A percentile compares a stretch with the other conserved stretches of the same genome.
Evolutionary conservation across 2,797 vertebrate genomes (phyloP).

Genomic region (Petrocephalus sullivani): DNA sequence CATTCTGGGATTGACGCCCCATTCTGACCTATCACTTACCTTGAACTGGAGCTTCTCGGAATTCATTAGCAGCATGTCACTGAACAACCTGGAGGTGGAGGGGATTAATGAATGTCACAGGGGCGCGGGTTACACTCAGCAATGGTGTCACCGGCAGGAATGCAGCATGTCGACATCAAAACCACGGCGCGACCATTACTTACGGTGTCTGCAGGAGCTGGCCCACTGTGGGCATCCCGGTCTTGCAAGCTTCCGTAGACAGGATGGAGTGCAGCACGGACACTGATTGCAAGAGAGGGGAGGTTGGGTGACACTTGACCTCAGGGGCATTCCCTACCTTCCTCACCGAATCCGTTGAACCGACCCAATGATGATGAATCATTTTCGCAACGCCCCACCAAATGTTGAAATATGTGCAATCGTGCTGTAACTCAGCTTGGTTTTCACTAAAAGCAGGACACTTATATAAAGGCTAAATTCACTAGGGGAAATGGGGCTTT

Average conservation of each 20-base stretch:
- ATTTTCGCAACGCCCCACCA: not conserved
- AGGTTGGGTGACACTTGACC: not conserved
- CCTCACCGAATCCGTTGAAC: not conserved
- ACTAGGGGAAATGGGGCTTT: not conserved
- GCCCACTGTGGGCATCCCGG: slow-evolving; percentile 78
- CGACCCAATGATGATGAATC: not conserved
- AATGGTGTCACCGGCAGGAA: not conserved
- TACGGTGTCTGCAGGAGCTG: slow-evolving; percentile 88
- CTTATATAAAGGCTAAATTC: not conserved
- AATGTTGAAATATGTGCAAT: not conserved
- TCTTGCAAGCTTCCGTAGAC: slow-evolving; percentile 89
- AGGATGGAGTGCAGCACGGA: slow-evolving; percentile 90
- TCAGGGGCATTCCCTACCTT: not conserved
- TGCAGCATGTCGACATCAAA: not conserved
- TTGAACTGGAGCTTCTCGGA: slow-evolving; percentile 89
- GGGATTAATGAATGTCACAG: not conserved
- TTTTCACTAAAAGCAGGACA: not conserved
- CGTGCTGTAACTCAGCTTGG: not conserved
- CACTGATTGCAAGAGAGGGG: slow-evolving; percentile 53
- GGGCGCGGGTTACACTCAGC: too few species aligned
- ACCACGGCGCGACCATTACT: slow-evolving; percentile 47
- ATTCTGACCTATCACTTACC: slow-evolving; percentile 55
- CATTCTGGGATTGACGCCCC: not conserved
- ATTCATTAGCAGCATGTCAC: slow-evolving; percentile 76
- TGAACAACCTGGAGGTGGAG: slow-evolving; percentile 72